A percentile compares a stretch with the other conserved stretches of the same genome.
Evolutionary conservation across 2,888 invertebrate species (phyloP).

Genomic region (Drosophila setosimentum): DNA sequence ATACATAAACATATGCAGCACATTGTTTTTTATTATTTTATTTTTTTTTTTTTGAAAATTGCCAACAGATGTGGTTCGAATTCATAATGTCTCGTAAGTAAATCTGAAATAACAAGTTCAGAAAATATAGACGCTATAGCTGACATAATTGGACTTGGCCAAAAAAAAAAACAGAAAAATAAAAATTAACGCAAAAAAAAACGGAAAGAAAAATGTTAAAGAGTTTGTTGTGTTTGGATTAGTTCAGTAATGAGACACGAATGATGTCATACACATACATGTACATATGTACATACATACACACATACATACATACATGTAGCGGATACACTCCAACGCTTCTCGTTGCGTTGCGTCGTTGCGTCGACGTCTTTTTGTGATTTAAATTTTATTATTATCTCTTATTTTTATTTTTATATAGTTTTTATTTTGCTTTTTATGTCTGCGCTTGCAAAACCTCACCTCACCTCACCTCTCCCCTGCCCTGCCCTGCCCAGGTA

Average conservation of each 20-base stretch:
- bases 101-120: constrained; percentile 34
- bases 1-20: constrained; percentile 25
- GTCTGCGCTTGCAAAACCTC: constrained; percentile 17
- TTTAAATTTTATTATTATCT: constrained; percentile 65
- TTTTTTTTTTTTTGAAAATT: constrained; percentile 8
- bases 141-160: constrained; percentile 46
- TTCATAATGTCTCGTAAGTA: constrained; percentile 37
- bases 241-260: constrained; percentile 37
- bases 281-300: constrained; percentile 35
- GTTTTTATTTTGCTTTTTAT: constrained; percentile 14
- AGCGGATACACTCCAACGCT: constrained; percentile 69
- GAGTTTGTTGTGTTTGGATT: constrained; percentile 30
- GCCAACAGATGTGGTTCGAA: constrained; percentile 60
- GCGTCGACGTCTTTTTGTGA: constrained; percentile 48
- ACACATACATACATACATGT: constrained; percentile 47
- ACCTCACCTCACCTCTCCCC: too few relatives aligned
- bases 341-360: constrained; percentile 40
- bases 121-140: constrained; percentile 14
- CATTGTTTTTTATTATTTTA: not conserved
- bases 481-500: constrained; percentile 2
- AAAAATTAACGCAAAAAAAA: too few relatives aligned
- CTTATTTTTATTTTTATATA: constrained; percentile 37
- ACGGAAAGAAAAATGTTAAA: not conserved
- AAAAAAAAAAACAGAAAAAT: not conserved
- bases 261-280: constrained; percentile 68